Evolutionary conservation across 1,140 invertebrate species (phyloP).

Genomic region (Monochamus saltuarius): DNA sequence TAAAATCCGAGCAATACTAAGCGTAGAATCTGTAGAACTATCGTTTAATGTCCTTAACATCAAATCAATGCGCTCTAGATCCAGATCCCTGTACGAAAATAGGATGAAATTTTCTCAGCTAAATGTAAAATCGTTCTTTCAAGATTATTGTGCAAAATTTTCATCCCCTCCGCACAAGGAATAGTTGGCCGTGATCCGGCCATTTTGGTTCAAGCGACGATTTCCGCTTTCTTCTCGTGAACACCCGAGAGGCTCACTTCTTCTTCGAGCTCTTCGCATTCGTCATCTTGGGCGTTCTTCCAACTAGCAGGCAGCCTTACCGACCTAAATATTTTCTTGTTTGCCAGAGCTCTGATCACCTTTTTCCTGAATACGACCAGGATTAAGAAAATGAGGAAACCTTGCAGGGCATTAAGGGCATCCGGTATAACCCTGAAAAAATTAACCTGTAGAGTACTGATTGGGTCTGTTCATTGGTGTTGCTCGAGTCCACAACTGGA

Average conservation of each 20-base stretch:
- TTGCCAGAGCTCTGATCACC: slow-evolving; percentile 46
- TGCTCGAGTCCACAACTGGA: not conserved
- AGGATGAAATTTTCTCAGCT: too few relatives aligned
- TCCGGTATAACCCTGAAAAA: slow-evolving; percentile 63
- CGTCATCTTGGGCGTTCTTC: slow-evolving; percentile 6
- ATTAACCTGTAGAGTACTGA: not conserved
- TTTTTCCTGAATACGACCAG: slow-evolving; percentile 60
- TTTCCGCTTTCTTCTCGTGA: too few relatives aligned
- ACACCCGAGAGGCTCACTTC: not conserved
- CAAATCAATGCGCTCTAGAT: too few relatives aligned
- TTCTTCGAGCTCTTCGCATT: slow-evolving; percentile 15
- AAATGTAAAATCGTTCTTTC: too few relatives aligned
- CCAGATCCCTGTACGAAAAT: too few relatives aligned
- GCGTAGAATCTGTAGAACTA: too few relatives aligned
- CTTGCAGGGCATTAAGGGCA: slow-evolving; percentile 65
- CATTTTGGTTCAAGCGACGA: too few relatives aligned
- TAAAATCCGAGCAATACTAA: too few relatives aligned
- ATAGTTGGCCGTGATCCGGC: too few relatives aligned
- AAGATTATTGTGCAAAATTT: too few relatives aligned
- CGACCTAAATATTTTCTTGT: slow-evolving; percentile 29
- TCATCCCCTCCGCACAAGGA: too few relatives aligned
- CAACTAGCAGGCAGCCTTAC: slow-evolving; percentile 4
- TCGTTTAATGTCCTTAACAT: too few relatives aligned
- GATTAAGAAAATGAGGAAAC: slow-evolving; percentile 65
- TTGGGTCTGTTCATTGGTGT: not conserved